Percentiles rank a stretch among this genome's conserved stretches.
Evolutionary conservation across 2,113 vertebrate species (phyloP).

Genomic region (Phycodurus eques): DNA sequence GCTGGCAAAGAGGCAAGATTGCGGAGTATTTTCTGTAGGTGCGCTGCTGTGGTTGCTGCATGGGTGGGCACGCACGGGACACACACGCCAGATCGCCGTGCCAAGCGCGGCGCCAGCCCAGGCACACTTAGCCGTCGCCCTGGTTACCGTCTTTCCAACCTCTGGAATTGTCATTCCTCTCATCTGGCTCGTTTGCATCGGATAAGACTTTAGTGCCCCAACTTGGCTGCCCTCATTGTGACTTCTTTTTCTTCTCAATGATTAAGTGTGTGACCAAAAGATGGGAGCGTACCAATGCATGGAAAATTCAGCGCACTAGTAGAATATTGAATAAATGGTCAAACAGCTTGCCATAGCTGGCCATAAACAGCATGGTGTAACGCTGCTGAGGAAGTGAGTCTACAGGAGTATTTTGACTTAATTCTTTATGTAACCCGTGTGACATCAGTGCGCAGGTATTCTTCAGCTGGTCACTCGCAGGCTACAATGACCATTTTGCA

Average conservation of each 20-base stretch:
- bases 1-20: constrained; percentile 2
- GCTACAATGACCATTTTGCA: constrained; percentile 45
- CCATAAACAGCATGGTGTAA: constrained; percentile 36
- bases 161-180: constrained; percentile 6
- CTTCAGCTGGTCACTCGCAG: constrained; percentile 49
- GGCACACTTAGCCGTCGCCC: constrained; percentile 18
- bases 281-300: not conserved
- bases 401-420: constrained; percentile 12
- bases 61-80: constrained; percentile 29
- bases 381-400: constrained; percentile 23
- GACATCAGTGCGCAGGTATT: constrained; percentile 71
- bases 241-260: constrained; percentile 24
- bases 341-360: not conserved
- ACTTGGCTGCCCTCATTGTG: constrained; percentile 9
- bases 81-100: constrained; percentile 27
- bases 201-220: constrained; percentile 19
- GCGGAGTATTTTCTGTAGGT: constrained; percentile 19
- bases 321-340: too few species aligned
- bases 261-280: constrained; percentile 43
- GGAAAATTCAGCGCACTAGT: too few species aligned
- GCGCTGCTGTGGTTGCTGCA: constrained; percentile 18
- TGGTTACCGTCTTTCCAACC: constrained; percentile 1
- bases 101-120: constrained; percentile 35
- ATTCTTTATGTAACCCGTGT: constrained; percentile 7
- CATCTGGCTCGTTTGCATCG: constrained; percentile 9